Evolutionary conservation across 2,888 invertebrate species (phyloP).

Genomic region (Chrysolina haemoptera): DNA sequence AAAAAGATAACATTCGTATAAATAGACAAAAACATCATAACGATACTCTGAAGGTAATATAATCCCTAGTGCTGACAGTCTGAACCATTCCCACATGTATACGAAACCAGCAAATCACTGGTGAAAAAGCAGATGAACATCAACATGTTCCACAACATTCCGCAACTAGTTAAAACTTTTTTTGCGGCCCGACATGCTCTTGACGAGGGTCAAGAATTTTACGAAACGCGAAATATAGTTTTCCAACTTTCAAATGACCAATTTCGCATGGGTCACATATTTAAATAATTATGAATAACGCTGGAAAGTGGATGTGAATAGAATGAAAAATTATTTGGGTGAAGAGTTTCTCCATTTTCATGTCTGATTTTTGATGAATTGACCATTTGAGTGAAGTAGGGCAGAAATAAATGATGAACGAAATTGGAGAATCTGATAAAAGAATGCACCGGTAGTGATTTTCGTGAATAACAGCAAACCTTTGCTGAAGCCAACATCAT

Average conservation of each 20-base stretch:
- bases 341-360: background rate
- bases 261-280: slow-evolving; percentile 20
- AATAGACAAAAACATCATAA: too few species aligned
- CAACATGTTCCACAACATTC: background rate
- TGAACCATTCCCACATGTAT: background rate
- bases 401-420: background rate
- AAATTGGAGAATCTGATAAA: background rate
- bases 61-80: too few species aligned
- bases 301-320: background rate
- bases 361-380: background rate
- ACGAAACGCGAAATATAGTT: slow-evolving; percentile 17
- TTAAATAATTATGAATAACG: background rate
- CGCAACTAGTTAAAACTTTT: slow-evolving; percentile 20
- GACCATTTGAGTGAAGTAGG: background rate
- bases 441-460: background rate
- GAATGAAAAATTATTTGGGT: background rate
- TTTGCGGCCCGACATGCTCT: background rate
- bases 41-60: too few species aligned
- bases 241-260: slow-evolving; percentile 11
- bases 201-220: slow-evolving; percentile 24
- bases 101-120: background rate
- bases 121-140: background rate
- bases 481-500: background rate
- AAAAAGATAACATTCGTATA: too few species aligned
- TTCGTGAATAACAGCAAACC: background rate